These are phyloP conservation scores for Nebria salina DNA, from an alignment of 2,888 invertebrate genomes.

Conservation along the genomic window DNA sequence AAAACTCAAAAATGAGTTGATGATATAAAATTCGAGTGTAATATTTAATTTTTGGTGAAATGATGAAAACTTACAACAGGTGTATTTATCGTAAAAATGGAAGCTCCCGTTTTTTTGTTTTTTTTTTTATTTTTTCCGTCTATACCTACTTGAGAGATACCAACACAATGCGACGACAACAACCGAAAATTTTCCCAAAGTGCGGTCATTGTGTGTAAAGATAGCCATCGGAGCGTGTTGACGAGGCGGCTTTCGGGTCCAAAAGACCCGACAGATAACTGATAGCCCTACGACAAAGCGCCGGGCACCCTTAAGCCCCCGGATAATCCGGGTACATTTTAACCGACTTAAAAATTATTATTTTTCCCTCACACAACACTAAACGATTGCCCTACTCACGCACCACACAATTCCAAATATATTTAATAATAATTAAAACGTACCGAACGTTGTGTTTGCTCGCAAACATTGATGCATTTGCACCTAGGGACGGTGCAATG, in stretches of 20 bases:
- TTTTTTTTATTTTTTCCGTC: neutral
- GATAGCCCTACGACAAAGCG: slow-evolving; percentile 20
- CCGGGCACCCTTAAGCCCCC: slow-evolving; percentile 16
- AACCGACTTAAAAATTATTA: slow-evolving; percentile 29
- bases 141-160: neutral
- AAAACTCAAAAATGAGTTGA: too few species aligned
- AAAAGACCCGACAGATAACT: slow-evolving; percentile 8
- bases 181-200: neutral
- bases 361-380: neutral
- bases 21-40: too few species aligned
- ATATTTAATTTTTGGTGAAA: too few species aligned
- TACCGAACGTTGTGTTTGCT: slow-evolving; percentile 20
- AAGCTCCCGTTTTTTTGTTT: neutral
- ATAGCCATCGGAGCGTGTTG: slow-evolving; percentile 8
- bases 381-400: neutral
- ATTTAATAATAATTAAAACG: too few species aligned
- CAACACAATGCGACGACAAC: neutral
- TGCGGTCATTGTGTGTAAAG: neutral
- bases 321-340: slow-evolving; percentile 36
- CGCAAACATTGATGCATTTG: slow-evolving; percentile 47
- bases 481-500: slow-evolving; percentile 39
- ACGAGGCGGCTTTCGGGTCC: neutral
- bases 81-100: neutral
- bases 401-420: too few species aligned
- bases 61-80: neutral